Base-by-base conservation (phyloP, 1,140 invertebrate species). In the Aphelinus atriplicis region DNA sequence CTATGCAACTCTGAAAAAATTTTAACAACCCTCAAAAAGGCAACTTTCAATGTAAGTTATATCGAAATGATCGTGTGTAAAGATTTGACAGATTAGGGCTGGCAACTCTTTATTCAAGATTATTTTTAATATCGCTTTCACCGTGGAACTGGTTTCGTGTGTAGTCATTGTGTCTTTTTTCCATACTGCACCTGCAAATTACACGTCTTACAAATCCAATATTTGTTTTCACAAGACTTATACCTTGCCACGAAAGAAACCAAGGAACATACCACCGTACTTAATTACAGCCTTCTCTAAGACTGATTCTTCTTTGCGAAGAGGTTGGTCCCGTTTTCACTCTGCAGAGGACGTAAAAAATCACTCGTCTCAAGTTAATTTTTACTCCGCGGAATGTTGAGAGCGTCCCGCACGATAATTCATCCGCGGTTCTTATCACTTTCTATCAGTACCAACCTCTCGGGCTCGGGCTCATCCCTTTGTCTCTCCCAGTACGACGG, bases 221-320 rank as follows among this genome's bases (percentile, higher is more conserved):
- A 48, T 70, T 70, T 70, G 57, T 50, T 51, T 51, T 48, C 26
- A 47, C 42, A 70, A 70, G 56, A 70, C 55, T 50, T 67, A 70
- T 61, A 42, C 60, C 7, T 45, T 43, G 43, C 43, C 3, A 1
- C 5, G 46, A n/a, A 55, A 5, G 62, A 71, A 62, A 62, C 57
- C 1, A 50, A 71, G 26, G 62, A 71, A 10, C n/a, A 62, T 62
- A 61, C 10, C 58, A 43, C 7, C 26, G 3, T 45, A 47, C 3
- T 51, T 71, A 71, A 71, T 71, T 51, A 53, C 48, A 71, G 43
- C 46, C 43, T 5, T 62, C 61, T 62, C 7, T 43, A 63, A 47
- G 47, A 63, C 62, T 63, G 43, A 63, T 63, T 48, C 45, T 43
- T 46, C 47, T 9, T 1, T 3, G 61, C 6, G 9, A n/a, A 46